Conservation (phyloP, 2,797 vertebrate species). For the Urocyon cinereoargenteus region DNA sequence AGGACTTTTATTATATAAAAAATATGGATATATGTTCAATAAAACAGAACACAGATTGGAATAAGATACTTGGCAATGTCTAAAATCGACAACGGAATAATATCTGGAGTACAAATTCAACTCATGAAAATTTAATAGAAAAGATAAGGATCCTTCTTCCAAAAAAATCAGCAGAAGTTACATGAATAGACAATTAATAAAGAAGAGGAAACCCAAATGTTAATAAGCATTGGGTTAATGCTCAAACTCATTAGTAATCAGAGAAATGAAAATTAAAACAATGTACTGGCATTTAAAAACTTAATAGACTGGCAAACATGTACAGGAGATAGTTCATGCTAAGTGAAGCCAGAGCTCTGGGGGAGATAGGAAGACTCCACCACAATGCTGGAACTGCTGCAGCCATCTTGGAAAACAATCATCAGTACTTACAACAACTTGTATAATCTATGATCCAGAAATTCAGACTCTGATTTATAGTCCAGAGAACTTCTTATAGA, state of each 20-base stretch:
- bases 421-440: background rate
- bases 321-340: background rate
- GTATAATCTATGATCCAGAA: background rate
- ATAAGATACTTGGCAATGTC: constrained; percentile 36
- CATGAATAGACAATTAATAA: constrained; percentile 26
- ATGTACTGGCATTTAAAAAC: background rate
- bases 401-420: background rate
- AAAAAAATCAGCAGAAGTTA: background rate
- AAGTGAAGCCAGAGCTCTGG: background rate
- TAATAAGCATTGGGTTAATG: background rate
- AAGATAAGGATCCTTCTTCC: background rate
- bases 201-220: background rate
- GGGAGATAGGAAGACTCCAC: background rate
- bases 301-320: background rate
- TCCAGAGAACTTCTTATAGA: background rate
- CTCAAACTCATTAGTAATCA: constrained; percentile 18
- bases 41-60: constrained; percentile 8
- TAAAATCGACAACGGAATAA: background rate
- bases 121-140: constrained; percentile 22
- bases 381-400: background rate
- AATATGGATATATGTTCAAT: background rate
- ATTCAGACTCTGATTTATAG: background rate
- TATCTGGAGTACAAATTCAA: constrained; percentile 31
- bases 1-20: background rate
- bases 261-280: constrained; percentile 53